Conservation (phyloP, 2,888 invertebrate genomes). For the Hypomecis punctinalis region DNA sequence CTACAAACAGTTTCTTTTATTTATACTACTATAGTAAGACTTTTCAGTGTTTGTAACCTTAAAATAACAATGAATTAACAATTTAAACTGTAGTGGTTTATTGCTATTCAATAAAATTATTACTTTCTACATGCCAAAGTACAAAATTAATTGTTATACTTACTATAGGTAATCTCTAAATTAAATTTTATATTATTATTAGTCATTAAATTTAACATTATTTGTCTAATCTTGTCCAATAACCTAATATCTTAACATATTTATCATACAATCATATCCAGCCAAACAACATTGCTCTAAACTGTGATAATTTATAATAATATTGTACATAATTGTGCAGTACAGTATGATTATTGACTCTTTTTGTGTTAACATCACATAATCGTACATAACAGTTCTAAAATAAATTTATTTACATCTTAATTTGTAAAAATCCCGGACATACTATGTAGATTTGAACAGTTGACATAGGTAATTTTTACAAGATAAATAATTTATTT, state of each 20-base stretch:
- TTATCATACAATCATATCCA: constrained; percentile 42
- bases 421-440: constrained; percentile 16
- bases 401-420: not conserved
- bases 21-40: not conserved
- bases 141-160: constrained; percentile 46
- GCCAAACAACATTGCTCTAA: constrained; percentile 28
- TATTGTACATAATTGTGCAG: not conserved
- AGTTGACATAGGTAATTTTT: constrained; percentile 9
- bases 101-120: constrained; percentile 47
- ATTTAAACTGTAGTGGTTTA: constrained; percentile 40
- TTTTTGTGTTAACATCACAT: too few relatives aligned
- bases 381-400: too few relatives aligned
- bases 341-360: not conserved
- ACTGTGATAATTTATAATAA: not conserved
- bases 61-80: not conserved
- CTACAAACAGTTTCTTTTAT: constrained; percentile 3
- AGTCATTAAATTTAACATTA: constrained; percentile 44
- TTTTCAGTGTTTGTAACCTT: not conserved
- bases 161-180: constrained; percentile 6
- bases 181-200: constrained; percentile 9
- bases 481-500: constrained; percentile 54
- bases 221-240: constrained; percentile 43
- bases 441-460: constrained; percentile 3
- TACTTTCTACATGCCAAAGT: constrained; percentile 51
- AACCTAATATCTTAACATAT: constrained; percentile 24